A percentile compares a stretch with the other conserved stretches of the same genome.
Evolutionary conservation across 1,140 invertebrate species (phyloP).

Genomic region (Saccostrea glomerata): DNA sequence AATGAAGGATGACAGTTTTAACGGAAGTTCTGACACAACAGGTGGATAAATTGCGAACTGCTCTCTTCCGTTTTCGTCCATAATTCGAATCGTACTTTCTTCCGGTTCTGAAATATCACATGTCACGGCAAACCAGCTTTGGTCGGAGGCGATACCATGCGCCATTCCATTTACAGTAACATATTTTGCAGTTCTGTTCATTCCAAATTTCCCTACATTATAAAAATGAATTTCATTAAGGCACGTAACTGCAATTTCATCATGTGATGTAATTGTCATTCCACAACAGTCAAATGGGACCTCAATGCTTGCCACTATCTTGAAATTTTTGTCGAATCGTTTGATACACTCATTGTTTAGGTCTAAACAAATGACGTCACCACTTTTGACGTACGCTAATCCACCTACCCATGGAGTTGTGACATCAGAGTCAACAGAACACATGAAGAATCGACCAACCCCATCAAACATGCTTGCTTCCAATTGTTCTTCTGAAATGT

Average conservation of each 20-base stretch:
- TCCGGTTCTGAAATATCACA: conserved; percentile 40
- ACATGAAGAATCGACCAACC: conserved; percentile 18
- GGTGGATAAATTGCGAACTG: conserved; percentile 34
- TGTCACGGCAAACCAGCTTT: conserved; percentile 43
- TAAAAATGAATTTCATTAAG: conserved; percentile 54
- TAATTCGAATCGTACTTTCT: conserved; percentile 39
- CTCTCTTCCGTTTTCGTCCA: conserved; percentile 47
- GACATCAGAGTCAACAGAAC: conserved; percentile 28
- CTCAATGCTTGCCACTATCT: conserved; percentile 31
- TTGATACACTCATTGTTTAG: conserved; percentile 48
- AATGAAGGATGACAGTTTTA: conserved; percentile 19
- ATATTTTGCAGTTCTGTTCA: conserved; percentile 47
- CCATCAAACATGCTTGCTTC: not conserved
- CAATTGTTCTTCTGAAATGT: not conserved
- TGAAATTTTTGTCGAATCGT: conserved; percentile 45
- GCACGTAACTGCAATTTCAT: conserved; percentile 51
- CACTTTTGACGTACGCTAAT: conserved; percentile 33
- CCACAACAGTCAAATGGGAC: conserved; percentile 35
- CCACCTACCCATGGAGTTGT: conserved; percentile 48
- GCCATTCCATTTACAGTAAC: conserved; percentile 41
- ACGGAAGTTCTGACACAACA: not conserved
- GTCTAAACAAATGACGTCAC: conserved; percentile 45
- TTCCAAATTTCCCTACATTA: conserved; percentile 49
- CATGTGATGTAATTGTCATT: conserved; percentile 40
- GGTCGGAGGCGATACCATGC: conserved; percentile 38